A percentile compares a stretch with the other conserved stretches of the same genome.
phyloP scores from a whole-genome alignment of 2,888 invertebrate species.

The Cheilosia impressa region DNA sequence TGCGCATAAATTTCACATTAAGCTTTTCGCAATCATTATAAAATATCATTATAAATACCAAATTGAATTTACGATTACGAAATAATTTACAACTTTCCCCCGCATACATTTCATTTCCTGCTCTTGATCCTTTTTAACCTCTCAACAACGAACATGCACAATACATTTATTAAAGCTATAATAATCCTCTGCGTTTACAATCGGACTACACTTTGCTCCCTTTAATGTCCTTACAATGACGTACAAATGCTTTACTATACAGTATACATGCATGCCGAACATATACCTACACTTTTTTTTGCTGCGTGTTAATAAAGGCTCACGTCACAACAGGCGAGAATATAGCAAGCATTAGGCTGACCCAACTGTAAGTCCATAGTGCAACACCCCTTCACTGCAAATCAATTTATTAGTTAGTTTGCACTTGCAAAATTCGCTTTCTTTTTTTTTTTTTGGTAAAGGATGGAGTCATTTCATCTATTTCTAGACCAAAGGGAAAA shows the following conservation, averaged over 20 bases:
- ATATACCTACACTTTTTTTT: neutral
- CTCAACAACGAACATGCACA: conserved; percentile 7
- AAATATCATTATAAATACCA: conserved; percentile 46
- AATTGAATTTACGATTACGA: conserved; percentile 58
- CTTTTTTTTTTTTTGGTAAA: neutral
- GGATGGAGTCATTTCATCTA: conserved; percentile 14
- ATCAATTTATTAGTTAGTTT: conserved; percentile 65
- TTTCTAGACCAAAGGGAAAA: neutral
- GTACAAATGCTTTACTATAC: conserved; percentile 12
- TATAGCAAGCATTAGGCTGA: neutral
- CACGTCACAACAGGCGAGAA: neutral
- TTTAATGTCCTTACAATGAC: conserved; percentile 51
- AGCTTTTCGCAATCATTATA: conserved; percentile 31
- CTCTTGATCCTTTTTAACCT: conserved; percentile 18
- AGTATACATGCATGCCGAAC: too few species aligned
- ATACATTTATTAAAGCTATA: conserved; percentile 21
- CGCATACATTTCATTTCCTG: conserved; percentile 12
- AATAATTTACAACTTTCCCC: conserved; percentile 52
- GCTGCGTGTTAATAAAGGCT: conserved; percentile 16
- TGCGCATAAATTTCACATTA: conserved; percentile 35
- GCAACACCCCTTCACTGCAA: conserved; percentile 29
- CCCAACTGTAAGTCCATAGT: conserved; percentile 4
- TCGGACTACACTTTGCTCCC: conserved; percentile 42
- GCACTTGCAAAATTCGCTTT: conserved; percentile 33
- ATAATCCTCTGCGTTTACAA: conserved; percentile 54